A percentile compares a stretch with the other conserved stretches of the same genome.
These are phyloP conservation scores for Excalfactoria chinensis DNA, from an alignment of 2,113 vertebrate species.

Conservation along the genomic window DNA sequence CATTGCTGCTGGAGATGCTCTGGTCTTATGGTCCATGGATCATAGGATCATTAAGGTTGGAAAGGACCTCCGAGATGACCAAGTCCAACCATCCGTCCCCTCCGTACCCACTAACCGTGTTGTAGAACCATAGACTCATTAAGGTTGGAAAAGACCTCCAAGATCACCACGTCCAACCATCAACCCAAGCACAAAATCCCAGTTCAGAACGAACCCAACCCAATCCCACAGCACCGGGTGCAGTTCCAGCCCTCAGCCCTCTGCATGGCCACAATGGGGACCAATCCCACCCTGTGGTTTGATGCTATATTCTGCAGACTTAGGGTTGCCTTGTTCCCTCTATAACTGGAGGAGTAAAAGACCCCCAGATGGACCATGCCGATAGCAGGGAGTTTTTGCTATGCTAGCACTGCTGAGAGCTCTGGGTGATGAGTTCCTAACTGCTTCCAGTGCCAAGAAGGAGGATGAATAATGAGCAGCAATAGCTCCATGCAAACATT, in stretches of 20 bases:
- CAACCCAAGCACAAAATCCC: too few species aligned
- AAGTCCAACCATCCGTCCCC: too few species aligned
- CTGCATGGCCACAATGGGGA: not conserved
- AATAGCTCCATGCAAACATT: not conserved
- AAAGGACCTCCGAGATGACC: too few species aligned
- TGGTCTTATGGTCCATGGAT: not conserved
- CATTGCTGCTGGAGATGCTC: not conserved
- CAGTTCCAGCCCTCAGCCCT: too few species aligned
- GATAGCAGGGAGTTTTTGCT: not conserved
- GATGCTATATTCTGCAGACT: not conserved
- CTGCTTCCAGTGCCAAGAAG: not conserved
- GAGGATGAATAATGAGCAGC: not conserved
- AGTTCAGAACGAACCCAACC: too few species aligned
- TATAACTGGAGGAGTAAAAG: not conserved
- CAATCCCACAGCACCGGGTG: too few species aligned
- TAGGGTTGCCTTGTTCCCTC: rapidly evolving
- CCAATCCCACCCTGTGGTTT: rapidly evolving
- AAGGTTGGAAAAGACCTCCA: too few species aligned
- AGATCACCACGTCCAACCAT: too few species aligned
- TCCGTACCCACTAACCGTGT: too few species aligned
- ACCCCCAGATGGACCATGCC: rapidly evolving
- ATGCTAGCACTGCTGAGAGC: rapidly evolving
- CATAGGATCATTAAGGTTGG: too few species aligned
- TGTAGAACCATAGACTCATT: too few species aligned
- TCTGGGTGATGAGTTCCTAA: not conserved